Evolutionary conservation across 2,797 vertebrate genomes (phyloP).

Genomic region (Pseudotriccus pelzelni): DNA sequence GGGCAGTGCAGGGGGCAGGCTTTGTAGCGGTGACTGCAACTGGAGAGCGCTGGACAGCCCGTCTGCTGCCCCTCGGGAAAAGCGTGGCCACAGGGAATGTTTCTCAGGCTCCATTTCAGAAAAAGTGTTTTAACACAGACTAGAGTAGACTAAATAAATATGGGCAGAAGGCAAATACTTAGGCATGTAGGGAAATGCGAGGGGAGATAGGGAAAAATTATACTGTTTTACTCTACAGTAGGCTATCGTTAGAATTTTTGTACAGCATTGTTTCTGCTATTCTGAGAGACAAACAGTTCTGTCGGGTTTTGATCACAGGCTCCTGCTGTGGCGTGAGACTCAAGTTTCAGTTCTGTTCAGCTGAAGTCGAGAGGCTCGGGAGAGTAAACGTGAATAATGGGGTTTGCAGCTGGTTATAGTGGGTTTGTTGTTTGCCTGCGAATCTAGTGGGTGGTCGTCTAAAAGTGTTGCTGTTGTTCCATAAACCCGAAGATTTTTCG

Average conservation of each 20-base stretch:
- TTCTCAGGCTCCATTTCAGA: not conserved
- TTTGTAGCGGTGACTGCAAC: no score
- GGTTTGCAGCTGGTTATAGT: accelerated
- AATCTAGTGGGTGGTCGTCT: accelerated
- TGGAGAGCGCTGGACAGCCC: no score
- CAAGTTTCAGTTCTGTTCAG: not conserved
- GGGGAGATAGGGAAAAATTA: not conserved
- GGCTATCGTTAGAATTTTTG: not conserved
- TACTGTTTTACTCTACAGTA: no score
- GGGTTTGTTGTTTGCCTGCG: not conserved
- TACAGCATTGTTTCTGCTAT: not conserved
- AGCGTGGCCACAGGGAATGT: accelerated
- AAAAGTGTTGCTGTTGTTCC: accelerated
- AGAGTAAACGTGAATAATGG: not conserved
- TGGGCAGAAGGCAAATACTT: not conserved
- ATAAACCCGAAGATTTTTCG: not conserved
- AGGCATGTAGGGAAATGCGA: not conserved
- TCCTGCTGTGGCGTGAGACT: accelerated
- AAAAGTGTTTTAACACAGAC: not conserved
- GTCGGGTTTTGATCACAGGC: not conserved
- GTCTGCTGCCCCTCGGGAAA: not conserved
- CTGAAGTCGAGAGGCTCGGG: accelerated
- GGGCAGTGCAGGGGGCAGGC: accelerated
- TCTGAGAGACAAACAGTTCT: accelerated
- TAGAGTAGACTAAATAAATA: not conserved